These are phyloP conservation scores for Pantala flavescens DNA, from an alignment of 1,140 invertebrate genomes.

Conservation along the genomic window DNA sequence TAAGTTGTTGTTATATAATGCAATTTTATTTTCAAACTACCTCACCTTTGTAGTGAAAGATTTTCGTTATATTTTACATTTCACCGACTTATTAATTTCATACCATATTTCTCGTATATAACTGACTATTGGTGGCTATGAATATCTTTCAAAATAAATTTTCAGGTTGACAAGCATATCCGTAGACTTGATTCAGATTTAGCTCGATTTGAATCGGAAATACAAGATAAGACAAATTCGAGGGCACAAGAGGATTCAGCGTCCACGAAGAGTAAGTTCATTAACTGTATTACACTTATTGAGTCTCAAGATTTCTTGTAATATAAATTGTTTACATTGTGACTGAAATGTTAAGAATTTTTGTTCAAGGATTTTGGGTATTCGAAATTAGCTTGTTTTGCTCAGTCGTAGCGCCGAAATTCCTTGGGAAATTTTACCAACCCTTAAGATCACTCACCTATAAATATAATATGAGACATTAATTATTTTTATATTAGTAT, in stretches of 20 bases:
- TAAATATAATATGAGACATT: too few species aligned
- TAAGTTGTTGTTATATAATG: conserved; percentile 26
- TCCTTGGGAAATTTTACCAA: too few species aligned
- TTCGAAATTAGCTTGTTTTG: too few species aligned
- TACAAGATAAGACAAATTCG: conserved; percentile 84
- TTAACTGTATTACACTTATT: too few species aligned
- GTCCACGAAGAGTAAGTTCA: conserved; percentile 32
- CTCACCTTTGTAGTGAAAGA: background rate
- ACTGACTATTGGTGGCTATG: background rate
- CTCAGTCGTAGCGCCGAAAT: too few species aligned
- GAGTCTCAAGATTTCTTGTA: too few species aligned
- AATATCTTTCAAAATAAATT: background rate
- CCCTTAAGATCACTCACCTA: too few species aligned
- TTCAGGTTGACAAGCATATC: conserved; percentile 89
- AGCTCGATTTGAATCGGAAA: conserved; percentile 90
- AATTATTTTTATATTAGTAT: too few species aligned
- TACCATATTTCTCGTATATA: conserved; percentile 13
- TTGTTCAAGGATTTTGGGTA: too few species aligned
- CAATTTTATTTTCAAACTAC: too few species aligned
- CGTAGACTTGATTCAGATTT: conserved; percentile 89
- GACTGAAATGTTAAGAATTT: too few species aligned
- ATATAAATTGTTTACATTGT: too few species aligned
- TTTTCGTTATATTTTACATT: background rate
- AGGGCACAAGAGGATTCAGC: conserved; percentile 29
- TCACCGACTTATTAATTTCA: background rate